These are phyloP conservation scores for Cheilosia impressa DNA, from an alignment of 2,888 invertebrate genomes.

Conservation along the genomic window DNA sequence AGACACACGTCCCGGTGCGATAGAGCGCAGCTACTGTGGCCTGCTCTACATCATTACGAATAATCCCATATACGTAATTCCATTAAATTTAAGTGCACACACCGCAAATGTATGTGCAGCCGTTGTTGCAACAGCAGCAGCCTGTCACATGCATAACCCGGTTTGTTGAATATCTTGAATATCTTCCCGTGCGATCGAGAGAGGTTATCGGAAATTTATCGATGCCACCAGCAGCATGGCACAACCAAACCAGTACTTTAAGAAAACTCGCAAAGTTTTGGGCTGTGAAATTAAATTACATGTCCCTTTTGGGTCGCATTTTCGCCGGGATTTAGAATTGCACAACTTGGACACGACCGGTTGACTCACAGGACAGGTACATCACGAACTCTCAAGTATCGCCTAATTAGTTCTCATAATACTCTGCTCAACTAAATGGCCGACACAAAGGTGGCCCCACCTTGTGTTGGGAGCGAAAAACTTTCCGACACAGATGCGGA, in stretches of 20 bases:
- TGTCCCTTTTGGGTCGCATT: constrained; percentile 75
- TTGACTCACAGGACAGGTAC: constrained; percentile 48
- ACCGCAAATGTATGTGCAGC: constrained; percentile 61
- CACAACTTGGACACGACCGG: constrained; percentile 65
- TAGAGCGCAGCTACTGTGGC: constrained; percentile 13
- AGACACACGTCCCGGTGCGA: constrained; percentile 18
- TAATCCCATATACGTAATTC: constrained; percentile 70
- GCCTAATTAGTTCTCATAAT: constrained; percentile 69
- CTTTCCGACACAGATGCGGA: constrained; percentile 13
- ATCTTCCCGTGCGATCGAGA: constrained; percentile 63
- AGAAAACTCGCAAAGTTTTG: constrained; percentile 72
- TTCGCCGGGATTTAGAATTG: constrained; percentile 62
- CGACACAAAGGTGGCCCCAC: constrained; percentile 27
- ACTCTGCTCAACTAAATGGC: constrained; percentile 65
- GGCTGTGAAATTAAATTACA: constrained; percentile 73
- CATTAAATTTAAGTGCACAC: constrained; percentile 76
- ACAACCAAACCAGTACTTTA: constrained; percentile 40
- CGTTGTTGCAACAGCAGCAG: constrained; percentile 57
- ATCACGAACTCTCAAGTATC: constrained; percentile 67
- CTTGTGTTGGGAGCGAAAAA: constrained; percentile 54
- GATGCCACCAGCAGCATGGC: constrained; percentile 38
- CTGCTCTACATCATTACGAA: constrained; percentile 73
- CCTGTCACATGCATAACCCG: constrained; percentile 40
- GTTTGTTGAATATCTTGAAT: constrained; percentile 20
- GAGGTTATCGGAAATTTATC: constrained; percentile 70